Evolutionary conservation across 2,113 vertebrate genomes (phyloP).

Genomic region (Lates calcarifer): DNA sequence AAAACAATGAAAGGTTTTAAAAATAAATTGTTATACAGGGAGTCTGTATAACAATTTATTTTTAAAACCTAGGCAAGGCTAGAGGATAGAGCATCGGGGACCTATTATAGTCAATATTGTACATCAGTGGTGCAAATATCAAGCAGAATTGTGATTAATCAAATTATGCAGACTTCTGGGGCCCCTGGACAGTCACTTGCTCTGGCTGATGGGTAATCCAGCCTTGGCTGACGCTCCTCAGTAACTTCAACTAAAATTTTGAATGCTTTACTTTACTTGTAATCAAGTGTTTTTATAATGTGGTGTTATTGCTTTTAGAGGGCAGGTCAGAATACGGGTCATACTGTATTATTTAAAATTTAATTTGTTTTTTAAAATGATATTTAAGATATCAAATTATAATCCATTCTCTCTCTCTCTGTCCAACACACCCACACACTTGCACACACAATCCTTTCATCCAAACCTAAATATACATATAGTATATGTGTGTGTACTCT

Average conservation of each 20-base stretch:
- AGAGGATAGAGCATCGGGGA: not conserved
- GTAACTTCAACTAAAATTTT: not conserved
- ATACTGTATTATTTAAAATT: too few species aligned
- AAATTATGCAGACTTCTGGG: not conserved
- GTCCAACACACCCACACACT: too few species aligned
- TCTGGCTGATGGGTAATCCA: not conserved
- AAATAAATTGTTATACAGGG: not conserved
- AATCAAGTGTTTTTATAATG: not conserved
- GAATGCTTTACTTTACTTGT: not conserved
- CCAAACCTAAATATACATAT: not conserved
- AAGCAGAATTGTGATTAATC: too few species aligned
- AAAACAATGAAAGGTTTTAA: not conserved
- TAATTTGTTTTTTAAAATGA: too few species aligned
- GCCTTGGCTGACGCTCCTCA: not conserved
- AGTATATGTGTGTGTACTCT: not conserved
- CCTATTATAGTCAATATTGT: not conserved
- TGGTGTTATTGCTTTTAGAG: not conserved
- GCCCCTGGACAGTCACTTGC: not conserved
- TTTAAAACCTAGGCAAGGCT: not conserved
- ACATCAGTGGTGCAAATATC: not conserved
- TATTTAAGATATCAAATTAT: too few species aligned
- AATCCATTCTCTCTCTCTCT: not conserved
- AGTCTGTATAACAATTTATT: too few species aligned
- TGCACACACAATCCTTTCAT: constrained; percentile 1
- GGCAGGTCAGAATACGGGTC: too few species aligned